Evolutionary conservation across 1,140 invertebrate genomes (phyloP), one percentile per base, ranked within the genome.

Genomic region (Xylocopa sonorina): DNA sequence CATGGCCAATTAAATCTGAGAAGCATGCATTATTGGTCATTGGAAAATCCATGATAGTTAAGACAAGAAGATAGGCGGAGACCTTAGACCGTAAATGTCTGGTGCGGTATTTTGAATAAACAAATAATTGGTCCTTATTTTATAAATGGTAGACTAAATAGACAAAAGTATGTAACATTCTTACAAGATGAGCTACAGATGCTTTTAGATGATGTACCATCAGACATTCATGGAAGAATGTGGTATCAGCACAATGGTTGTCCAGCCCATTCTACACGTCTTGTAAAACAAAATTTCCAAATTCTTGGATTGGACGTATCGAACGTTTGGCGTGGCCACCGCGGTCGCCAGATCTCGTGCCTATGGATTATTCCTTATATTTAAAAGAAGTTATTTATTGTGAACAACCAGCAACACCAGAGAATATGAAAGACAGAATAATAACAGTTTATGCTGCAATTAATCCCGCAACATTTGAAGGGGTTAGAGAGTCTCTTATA

Each of bases 11-110:
- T 32, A 12, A 41, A 69, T 41, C 2, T 27, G 21, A 55, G 5
- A 53, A 53, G 55, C 34, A 69, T 69, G 43, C 27, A n/a, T 67
- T 48, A 55, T 3, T 69, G 16, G 14, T 48, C 27, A 18, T 24
- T 2, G 16, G 14, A 32, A 18, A 57, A 57, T 57, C 55, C 10
- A 0, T 0, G 43, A 1, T n/a, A 1, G 27, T 57, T 57, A 57
- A 48, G 57, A 38, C n/a, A 0, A 60, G 57, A 38, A 18, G 57
- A 38, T 38, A 34, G n/a, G n/a, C 57, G 41, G n/a, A 38, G 14
- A 41, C 34, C 7, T 14, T 27, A 6, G 24, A 27, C 6, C 7
- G 9, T 6, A 41, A 18, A 43, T 43, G 12, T 66, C 6, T 66
- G 63, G 27, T n/a, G 5, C 2, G 10, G 41, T 7, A 68, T 57